These are phyloP conservation scores for Neodontobutis hainanensis DNA, from an alignment of 2,113 vertebrate species.

Conservation along the genomic window DNA sequence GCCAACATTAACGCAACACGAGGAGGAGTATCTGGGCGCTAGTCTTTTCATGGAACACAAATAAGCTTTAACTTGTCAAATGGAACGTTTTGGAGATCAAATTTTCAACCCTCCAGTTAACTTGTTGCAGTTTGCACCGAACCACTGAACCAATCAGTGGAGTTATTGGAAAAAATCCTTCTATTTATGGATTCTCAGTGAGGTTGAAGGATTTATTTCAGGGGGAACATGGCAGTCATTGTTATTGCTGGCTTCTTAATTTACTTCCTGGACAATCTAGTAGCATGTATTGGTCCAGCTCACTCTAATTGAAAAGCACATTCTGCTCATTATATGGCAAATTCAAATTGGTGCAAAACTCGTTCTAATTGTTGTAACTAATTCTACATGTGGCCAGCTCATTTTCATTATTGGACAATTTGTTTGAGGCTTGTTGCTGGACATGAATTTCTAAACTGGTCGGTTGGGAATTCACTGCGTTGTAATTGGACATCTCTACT, in stretches of 20 bases:
- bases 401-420: slow-evolving; percentile 22
- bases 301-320: slow-evolving; percentile 8
- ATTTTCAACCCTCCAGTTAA: background rate
- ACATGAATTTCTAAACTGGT: slow-evolving; percentile 2
- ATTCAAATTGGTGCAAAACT: background rate
- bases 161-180: slow-evolving; percentile 4
- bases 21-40: background rate
- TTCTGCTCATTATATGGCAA: background rate
- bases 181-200: slow-evolving; percentile 4
- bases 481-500: slow-evolving; percentile 6
- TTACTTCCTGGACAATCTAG: background rate
- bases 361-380: slow-evolving; percentile 1
- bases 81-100: background rate
- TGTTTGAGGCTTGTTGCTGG: background rate
- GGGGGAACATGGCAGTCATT: background rate
- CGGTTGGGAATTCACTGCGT: background rate
- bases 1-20: slow-evolving; percentile 4
- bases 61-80: background rate
- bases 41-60: background rate
- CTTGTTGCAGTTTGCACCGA: background rate
- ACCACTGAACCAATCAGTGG: slow-evolving; percentile 8
- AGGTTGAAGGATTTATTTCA: background rate
- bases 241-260: background rate
- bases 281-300: background rate
- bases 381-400: background rate